A percentile compares a stretch with the other conserved stretches of the same genome.
These are phyloP conservation scores for Perognathus longimembris DNA, from an alignment of 2,113 vertebrate species.

Conservation along the genomic window DNA sequence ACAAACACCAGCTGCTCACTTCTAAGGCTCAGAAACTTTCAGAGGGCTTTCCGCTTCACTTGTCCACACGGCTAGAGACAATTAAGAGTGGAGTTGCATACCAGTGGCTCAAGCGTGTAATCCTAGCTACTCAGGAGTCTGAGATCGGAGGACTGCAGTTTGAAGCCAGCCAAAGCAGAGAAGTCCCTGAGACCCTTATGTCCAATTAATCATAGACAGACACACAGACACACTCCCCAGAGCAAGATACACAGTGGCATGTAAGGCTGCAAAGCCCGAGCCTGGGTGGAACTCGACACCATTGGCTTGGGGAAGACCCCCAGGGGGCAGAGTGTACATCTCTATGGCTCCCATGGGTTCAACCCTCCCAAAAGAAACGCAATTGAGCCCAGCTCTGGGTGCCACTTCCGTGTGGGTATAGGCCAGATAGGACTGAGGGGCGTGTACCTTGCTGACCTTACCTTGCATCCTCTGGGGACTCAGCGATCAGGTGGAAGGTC, in stretches of 20 bases:
- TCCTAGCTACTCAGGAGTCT: too few relatives aligned
- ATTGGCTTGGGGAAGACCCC: fast-evolving
- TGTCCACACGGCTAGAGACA: fast-evolving
- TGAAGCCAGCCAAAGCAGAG: too few relatives aligned
- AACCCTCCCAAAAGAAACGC: too few relatives aligned
- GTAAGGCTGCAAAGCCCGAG: not conserved
- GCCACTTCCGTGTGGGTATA: fast-evolving
- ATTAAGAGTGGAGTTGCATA: too few relatives aligned
- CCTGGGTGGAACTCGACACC: fast-evolving
- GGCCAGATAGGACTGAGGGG: fast-evolving
- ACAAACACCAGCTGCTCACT: not conserved
- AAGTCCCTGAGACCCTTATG: too few relatives aligned
- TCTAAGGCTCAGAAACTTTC: not conserved
- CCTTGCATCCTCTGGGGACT: constrained; percentile 98
- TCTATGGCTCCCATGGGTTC: not conserved
- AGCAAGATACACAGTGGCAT: not conserved
- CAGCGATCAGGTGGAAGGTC: constrained; percentile 97
- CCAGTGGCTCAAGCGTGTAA: too few relatives aligned
- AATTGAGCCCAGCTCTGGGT: fast-evolving
- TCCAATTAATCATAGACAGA: too few relatives aligned
- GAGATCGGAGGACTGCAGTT: too few relatives aligned
- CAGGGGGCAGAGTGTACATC: fast-evolving
- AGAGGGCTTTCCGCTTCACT: not conserved
- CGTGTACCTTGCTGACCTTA: constrained; percentile 29
- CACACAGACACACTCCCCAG: not conserved